These are phyloP conservation scores for Okapia johnstoni DNA, from an alignment of 2,113 vertebrate species.

Conservation along the genomic window DNA sequence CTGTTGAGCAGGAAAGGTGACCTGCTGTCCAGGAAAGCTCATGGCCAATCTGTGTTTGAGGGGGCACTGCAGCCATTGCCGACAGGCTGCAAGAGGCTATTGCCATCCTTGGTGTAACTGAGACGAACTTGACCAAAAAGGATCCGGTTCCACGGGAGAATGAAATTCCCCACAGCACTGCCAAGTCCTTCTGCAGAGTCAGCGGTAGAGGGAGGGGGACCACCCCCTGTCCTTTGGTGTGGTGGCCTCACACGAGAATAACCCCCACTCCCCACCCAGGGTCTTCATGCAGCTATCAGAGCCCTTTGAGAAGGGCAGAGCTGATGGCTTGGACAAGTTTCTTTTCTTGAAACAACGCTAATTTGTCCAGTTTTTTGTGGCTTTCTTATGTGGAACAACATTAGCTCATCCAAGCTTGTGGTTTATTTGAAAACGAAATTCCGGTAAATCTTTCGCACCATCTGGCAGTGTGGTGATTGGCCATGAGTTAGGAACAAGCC, in stretches of 20 bases:
- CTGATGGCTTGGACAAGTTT: constrained; percentile 70
- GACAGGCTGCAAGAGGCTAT: neutral
- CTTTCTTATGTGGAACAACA: constrained; percentile 82
- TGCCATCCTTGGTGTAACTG: neutral
- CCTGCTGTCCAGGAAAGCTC: neutral
- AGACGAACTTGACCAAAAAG: neutral
- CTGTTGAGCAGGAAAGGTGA: neutral
- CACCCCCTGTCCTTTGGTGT: neutral
- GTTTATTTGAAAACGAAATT: constrained; percentile 86
- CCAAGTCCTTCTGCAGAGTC: neutral
- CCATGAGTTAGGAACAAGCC: constrained; percentile 47
- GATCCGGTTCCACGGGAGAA: neutral
- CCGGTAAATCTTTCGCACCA: constrained; percentile 81
- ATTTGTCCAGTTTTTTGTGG: constrained; percentile 82
- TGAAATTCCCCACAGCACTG: neutral
- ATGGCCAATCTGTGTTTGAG: neutral
- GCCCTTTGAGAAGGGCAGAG: constrained; percentile 64
- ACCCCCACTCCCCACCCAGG: neutral
- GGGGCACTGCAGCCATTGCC: neutral
- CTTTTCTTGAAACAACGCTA: constrained; percentile 78
- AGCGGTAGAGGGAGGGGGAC: neutral
- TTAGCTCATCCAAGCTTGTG: constrained; percentile 85
- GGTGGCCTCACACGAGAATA: neutral
- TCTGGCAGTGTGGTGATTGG: constrained; percentile 75
- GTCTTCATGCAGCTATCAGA: neutral